Conservation (phyloP, 2,888 invertebrate genomes). For the Macrosiphum euphorbiae region DNA sequence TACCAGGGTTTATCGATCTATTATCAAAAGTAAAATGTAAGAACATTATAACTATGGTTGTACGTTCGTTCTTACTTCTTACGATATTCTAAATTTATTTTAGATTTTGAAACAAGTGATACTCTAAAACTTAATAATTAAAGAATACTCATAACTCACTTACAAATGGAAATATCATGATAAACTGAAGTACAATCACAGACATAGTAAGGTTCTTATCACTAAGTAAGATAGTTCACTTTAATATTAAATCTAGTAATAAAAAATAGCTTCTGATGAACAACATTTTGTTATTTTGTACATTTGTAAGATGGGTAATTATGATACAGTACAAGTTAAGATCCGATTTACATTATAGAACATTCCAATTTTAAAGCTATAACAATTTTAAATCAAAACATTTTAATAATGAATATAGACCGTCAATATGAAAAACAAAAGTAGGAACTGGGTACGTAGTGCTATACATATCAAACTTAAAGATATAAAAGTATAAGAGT, state of each 20-base stretch:
- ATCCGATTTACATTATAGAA: neutral
- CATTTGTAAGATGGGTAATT: neutral
- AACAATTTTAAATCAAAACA: neutral
- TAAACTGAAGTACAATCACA: neutral
- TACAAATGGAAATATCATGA: neutral
- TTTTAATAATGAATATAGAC: neutral
- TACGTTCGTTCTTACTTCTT: neutral
- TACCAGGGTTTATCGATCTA: neutral
- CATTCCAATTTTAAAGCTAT: neutral
- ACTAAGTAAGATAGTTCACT: neutral
- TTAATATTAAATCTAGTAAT: neutral
- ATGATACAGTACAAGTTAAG: neutral
- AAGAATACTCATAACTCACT: too few species aligned
- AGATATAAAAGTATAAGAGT: too few species aligned
- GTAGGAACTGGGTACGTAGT: neutral
- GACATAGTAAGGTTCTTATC: neutral
- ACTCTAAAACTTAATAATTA: neutral
- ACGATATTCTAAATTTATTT: too few species aligned
- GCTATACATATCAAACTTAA: neutral
- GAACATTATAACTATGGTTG: neutral
- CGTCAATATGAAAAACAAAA: neutral
- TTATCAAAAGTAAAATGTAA: neutral
- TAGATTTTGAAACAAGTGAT: neutral
- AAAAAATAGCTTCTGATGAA: neutral
- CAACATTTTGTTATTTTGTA: neutral